A percentile compares a stretch with the other conserved stretches of the same genome.
phyloP scores from a whole-genome alignment of 2,797 vertebrate species.

The Coreius guichenoti region DNA sequence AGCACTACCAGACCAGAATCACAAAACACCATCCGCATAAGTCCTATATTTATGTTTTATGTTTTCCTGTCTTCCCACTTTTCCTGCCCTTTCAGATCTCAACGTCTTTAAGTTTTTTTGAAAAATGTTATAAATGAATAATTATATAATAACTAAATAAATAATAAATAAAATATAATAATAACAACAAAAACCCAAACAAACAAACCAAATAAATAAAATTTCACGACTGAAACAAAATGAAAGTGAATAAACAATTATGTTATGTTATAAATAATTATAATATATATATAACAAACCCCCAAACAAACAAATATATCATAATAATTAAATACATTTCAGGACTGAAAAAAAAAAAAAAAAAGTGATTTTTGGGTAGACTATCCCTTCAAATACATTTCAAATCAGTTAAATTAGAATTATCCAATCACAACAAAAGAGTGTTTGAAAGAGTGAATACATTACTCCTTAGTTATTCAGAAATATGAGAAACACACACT shows the following conservation, averaged over 20 bases:
- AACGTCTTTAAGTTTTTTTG: background rate
- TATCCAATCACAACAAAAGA: background rate
- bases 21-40: background rate
- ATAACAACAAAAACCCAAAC: background rate
- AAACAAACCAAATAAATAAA: background rate
- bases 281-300: background rate
- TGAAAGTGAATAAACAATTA: background rate
- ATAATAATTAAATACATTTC: background rate
- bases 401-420: background rate
- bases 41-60: background rate
- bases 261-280: too few relatives aligned
- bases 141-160: background rate
- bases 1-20: conserved; percentile 1
- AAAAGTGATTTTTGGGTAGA: background rate
- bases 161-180: background rate
- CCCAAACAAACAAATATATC: background rate
- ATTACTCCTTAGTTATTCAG: background rate
- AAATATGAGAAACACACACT: conserved; percentile 4
- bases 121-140: background rate
- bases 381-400: background rate
- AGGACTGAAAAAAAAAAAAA: background rate
- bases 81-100: background rate
- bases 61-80: background rate
- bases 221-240: background rate
- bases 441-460: background rate